Base-by-base conservation (phyloP, 2,888 invertebrate species). In the Andrena fulva region DNA sequence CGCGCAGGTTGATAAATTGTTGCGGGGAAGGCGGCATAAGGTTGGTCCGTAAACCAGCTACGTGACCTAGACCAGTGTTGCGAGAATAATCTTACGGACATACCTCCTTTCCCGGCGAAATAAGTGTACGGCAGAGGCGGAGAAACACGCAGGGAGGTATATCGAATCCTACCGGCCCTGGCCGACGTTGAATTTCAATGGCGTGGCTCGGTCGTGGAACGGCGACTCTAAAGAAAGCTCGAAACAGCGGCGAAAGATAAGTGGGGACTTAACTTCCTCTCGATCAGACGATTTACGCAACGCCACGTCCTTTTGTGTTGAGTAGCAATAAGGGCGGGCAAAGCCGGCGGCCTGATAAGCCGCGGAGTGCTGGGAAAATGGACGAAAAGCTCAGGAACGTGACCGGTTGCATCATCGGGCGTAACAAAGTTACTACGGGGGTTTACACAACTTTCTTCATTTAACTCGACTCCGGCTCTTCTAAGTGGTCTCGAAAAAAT, bases 371-470 rank as follows among this genome's bases (percentile, higher is more conserved):
- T 29, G 60, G 56, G 31, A 52, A 84, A 69, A 72, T 62, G 52
- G 20, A n/a, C 59, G 70, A 69, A 69, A 76, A 80, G 82, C 75
- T 78, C 56, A 63, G 48, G 31, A 82, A 87, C 82, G 86, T 86
- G 88, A 86, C 86, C 75, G 52, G 60, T 56, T 77, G 74, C 68
- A 79, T 69, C 68, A 54, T 67, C 48, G 75, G 10, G 63, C 74
- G 64, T 79, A 74, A 67, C 78, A 56, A 68, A 68, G 71, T 77
- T 80, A 50, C 66, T 7, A n/a, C 24, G 10, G 59, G 33, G 63
- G 29, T 71, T 81, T 78, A 66, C 66, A 76, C 64, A 87, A 85
- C 80, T 87, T 87, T 84, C 77, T 80, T 88, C 72, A 79, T 88
- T 87, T 81, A 81, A 72, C 20, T 72, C 76, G 8, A 50, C 56